These are phyloP conservation scores for Nothobranchius furzeri DNA, from an alignment of 2,113 vertebrate species.

Conservation along the genomic window DNA sequence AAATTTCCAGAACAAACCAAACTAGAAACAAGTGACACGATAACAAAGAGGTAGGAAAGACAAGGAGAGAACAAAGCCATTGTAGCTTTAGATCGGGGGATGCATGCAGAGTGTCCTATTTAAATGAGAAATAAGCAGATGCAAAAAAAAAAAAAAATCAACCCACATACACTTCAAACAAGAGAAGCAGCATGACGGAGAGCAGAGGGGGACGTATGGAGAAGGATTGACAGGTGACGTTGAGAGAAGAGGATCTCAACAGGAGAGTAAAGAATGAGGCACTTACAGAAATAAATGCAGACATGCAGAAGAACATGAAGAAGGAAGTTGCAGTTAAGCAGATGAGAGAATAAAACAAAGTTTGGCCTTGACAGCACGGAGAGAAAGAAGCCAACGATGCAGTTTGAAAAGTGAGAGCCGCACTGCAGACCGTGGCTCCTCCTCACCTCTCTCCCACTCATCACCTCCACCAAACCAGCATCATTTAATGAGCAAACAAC, in stretches of 20 bases:
- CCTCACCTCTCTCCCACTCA: conserved; percentile 23
- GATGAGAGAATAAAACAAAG: conserved; percentile 44
- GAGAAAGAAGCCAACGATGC: conserved; percentile 48
- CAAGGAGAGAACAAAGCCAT: not conserved
- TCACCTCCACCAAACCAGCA: conserved; percentile 5
- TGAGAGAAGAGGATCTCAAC: not conserved
- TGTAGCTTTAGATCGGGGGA: not conserved
- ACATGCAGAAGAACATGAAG: not conserved
- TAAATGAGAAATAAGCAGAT: conserved; percentile 58
- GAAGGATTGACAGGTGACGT: not conserved
- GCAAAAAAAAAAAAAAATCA: conserved; percentile 14
- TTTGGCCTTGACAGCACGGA: conserved; percentile 47
- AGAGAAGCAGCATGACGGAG: not conserved
- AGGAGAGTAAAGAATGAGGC: conserved; percentile 5
- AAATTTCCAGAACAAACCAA: not conserved
- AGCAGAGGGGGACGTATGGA: not conserved
- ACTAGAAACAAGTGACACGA: not conserved
- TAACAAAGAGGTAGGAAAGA: not conserved
- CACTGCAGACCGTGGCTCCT: conserved; percentile 58
- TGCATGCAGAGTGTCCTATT: conserved; percentile 52
- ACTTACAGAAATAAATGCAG: conserved; percentile 2
- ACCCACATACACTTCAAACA: conserved; percentile 15
- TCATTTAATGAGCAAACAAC: conserved; percentile 21
- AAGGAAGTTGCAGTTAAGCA: conserved; percentile 25
- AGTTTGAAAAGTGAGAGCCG: conserved; percentile 56